Conservation (phyloP, 2,888 invertebrate species). For the Odontothrips loti region DNA sequence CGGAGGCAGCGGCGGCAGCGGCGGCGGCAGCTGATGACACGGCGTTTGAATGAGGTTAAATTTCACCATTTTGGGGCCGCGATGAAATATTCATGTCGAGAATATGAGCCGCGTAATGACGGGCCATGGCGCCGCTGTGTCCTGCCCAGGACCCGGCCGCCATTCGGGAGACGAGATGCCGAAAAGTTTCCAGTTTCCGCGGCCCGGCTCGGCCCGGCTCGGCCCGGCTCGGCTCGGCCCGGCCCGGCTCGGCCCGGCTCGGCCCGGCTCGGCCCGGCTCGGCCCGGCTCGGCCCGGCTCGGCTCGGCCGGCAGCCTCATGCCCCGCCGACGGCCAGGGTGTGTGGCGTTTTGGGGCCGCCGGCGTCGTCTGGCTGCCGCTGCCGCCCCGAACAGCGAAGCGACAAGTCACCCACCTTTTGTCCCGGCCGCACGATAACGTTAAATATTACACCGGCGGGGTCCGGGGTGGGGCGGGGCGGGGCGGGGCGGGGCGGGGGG, state of each 20-base stretch:
- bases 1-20: no score
- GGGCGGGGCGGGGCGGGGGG: no score
- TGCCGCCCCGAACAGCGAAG: no score
- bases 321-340: no score
- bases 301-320: no score
- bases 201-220: not conserved
- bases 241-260: not conserved
- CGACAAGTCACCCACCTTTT: no score
- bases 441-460: no score
- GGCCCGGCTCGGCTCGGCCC: not conserved
- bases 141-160: not conserved
- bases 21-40: not conserved
- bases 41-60: constrained; percentile 10
- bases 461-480: no score
- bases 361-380: no score
- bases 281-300: not conserved
- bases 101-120: constrained; percentile 19
- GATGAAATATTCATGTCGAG: constrained; percentile 15
- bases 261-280: not conserved
- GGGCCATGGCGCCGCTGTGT: not conserved
- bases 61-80: constrained; percentile 15
- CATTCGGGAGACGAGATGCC: not conserved
- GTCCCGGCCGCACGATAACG: no score
- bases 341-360: no score
- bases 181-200: constrained; percentile 6